Conservation (phyloP, 2,113 vertebrate species). For the Tamias sibiricus region DNA sequence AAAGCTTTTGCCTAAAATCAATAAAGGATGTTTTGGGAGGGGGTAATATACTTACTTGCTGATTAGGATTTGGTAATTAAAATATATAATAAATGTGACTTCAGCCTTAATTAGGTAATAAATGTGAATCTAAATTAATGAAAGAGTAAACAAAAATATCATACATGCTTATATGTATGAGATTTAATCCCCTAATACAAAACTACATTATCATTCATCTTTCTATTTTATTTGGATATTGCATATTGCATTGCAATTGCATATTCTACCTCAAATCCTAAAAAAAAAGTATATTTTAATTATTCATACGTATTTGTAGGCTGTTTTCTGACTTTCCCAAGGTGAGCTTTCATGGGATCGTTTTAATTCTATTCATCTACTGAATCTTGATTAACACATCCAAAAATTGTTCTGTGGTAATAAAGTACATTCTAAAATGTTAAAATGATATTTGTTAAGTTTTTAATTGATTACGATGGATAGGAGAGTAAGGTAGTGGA, state of each 20-base stretch:
- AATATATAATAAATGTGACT: background rate
- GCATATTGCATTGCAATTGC: background rate
- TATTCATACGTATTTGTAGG: background rate
- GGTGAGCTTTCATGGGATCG: background rate
- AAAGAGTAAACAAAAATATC: background rate
- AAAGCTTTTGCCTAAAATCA: background rate
- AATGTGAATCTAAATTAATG: slow-evolving; percentile 15
- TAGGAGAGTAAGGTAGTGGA: background rate
- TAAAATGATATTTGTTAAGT: background rate
- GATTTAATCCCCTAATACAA: background rate
- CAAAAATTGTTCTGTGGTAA: background rate
- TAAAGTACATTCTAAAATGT: background rate
- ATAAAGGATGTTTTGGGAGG: background rate
- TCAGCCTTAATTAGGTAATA: background rate
- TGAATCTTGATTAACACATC: background rate
- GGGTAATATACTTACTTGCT: background rate
- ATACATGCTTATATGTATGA: background rate
- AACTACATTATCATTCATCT: background rate
- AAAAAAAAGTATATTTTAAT: background rate
- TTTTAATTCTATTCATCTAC: background rate
- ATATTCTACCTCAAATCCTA: background rate
- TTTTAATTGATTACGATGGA: background rate
- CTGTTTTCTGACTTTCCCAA: background rate
- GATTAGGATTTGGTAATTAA: background rate
- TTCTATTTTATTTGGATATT: background rate